Base-by-base conservation (phyloP, 2,888 invertebrate genomes). In the Atrina japonica region DNA sequence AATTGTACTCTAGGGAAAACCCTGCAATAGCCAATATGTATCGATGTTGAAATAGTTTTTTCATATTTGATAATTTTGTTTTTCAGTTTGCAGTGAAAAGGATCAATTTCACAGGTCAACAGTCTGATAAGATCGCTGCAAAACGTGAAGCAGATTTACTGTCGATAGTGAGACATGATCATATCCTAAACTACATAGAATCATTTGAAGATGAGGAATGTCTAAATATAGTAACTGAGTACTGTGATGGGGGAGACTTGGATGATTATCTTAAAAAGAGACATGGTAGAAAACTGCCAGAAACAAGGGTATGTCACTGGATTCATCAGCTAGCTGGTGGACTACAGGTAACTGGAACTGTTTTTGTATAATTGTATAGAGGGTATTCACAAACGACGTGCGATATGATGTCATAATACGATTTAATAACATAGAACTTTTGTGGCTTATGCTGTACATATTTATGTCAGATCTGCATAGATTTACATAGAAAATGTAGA, bases 51-150 rank as follows among this genome's bases (percentile, higher is more conserved):
- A n/a, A n/a, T n/a, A n/a, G n/a, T n/a, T n/a, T n/a, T n/a, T 35
- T 7, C 35, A 35, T 11, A 35, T 35, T 35, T 35, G 2, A 27
- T 29, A 18, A 35, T 66, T 29, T 63, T 18, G 23, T 61, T 70
- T 64, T 75, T 16, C 74, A 84, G 82, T 84, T 75, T 80, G 84
- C 84, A 7, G 75, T 84, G 18, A 84, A 84, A 68, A 79, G 82
- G 47, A 81, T 84, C 35, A 80, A 82, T 53, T 77, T 81, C n/a
- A 55, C 78, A 55, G 76, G 77, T 64, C 72, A 78, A 53, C 76
- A 75, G 35, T 70, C 75, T 49, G 84, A 81, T 1, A 55, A 80
- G 56, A 75, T 70, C 25, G 77, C 75, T 61, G 83, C 82, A 2
- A 43, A 67, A 21, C 73, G 66, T 29, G 84, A 84, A 53, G 76